Base-by-base conservation (phyloP, 2,888 invertebrate species). In the Cryptocephalus moraei region DNA sequence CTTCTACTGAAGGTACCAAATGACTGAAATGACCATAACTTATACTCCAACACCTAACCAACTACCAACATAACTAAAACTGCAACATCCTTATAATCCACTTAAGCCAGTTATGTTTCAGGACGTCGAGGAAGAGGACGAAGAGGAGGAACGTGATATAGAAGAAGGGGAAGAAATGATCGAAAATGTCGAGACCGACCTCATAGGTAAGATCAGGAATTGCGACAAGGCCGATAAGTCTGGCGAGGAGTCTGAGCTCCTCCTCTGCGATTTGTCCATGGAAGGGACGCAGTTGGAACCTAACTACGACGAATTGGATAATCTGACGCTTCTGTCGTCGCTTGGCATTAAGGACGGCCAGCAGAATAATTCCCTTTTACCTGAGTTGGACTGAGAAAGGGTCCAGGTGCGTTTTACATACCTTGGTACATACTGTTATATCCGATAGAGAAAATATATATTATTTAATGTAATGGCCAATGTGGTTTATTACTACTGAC, bases 91-190 rank as follows among this genome's bases (percentile, higher is more conserved):
- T 6, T 6, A 22, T 22, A 6, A 22, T 22, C 6, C 6, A 22
- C 40, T 40, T 22, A n/a, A 42, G 31, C 4, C 34, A 13, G 12
- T 14, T 44, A 13, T 12, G 10, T 48, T 47, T 46, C 44, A 70
- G 57, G 72, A 73, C 55, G 73, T 75, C 8, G 78, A 79, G 10
- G 78, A 79, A n/a, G 78, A 78, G 32, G 70, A 79, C 22, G 22
- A 22, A 22, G 22, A 22, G 22, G 22, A 22, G 22, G 22, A 22
- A 2, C 22, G 6, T 6, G 68, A 70, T 49, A 60, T 69, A 4
- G 69, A 71, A 50, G 68, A 70, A 49, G 71, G 67, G 1, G 62
- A 65, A 48, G 72, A 71, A 56, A 59, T 67, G n/a, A 57, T 55
- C 8, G 67, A 67, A 32, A 48, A 48, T 9, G 48, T 46, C 22